Conservation (phyloP, 2,113 vertebrate species). For the Ascaphus truei region DNA sequence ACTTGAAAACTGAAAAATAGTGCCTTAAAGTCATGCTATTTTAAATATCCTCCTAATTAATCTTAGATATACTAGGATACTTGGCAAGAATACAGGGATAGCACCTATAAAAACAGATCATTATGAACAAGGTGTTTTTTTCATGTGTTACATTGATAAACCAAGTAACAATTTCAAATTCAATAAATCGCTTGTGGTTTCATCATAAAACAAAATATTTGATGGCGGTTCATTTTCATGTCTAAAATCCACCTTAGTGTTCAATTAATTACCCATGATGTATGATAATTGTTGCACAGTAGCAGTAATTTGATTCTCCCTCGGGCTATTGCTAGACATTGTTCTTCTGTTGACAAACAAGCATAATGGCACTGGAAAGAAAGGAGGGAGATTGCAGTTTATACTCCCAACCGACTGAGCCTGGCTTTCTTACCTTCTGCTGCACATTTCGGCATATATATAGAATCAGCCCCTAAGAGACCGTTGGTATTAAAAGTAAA, state of each 20-base stretch:
- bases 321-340: not conserved
- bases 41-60: too few species aligned
- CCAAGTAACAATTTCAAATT: not conserved
- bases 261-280: conserved; percentile 1
- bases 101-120: too few species aligned
- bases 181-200: not conserved
- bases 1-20: too few species aligned
- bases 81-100: too few species aligned
- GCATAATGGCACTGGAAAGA: not conserved
- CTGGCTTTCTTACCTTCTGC: too few species aligned
- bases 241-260: not conserved
- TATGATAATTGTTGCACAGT: not conserved
- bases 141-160: not conserved
- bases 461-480: too few species aligned
- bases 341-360: not conserved
- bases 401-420: not conserved
- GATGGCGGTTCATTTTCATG: not conserved
- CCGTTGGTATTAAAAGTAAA: too few species aligned
- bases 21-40: too few species aligned
- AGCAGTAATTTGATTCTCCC: not conserved
- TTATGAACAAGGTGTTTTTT: not conserved
- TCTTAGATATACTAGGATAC: too few species aligned
- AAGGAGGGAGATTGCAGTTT: too few species aligned
- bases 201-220: not conserved
- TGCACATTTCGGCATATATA: too few species aligned